Evolutionary conservation across 2,113 vertebrate genomes (phyloP).

Genomic region (Microtus oregoni): DNA sequence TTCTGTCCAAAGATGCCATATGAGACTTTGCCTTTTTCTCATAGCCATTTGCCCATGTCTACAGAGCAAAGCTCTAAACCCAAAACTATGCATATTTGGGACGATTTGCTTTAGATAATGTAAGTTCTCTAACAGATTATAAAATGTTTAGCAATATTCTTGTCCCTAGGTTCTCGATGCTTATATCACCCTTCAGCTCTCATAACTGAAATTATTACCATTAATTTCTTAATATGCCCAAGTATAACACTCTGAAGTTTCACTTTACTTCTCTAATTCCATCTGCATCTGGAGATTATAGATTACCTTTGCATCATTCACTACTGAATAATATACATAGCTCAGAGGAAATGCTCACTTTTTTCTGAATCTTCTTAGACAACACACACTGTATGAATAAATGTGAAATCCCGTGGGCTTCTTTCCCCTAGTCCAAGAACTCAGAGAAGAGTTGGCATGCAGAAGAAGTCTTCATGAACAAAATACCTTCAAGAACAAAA

Average conservation of each 20-base stretch:
- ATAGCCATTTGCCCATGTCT: not conserved
- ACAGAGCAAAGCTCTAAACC: not conserved
- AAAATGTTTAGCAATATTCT: not conserved
- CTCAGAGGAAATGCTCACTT: not conserved
- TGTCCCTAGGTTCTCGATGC: not conserved
- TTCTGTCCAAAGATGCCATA: not conserved
- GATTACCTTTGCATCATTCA: not conserved
- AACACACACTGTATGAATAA: not conserved
- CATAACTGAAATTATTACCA: not conserved
- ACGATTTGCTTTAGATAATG: not conserved
- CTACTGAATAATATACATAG: not conserved
- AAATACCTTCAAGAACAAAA: not conserved
- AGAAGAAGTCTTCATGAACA: not conserved
- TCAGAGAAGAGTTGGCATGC: not conserved
- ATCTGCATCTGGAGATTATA: not conserved
- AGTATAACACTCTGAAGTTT: not conserved
- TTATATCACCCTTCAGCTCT: not conserved
- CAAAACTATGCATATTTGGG: not conserved
- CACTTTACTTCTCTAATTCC: not conserved
- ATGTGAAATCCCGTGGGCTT: not conserved
- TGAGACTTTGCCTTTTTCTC: not conserved
- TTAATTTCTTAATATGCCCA: not conserved
- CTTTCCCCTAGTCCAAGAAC: not conserved
- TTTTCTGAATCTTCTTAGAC: not conserved
- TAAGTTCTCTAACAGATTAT: not conserved